phyloP scores from a whole-genome alignment of 1,140 invertebrate species.

The Drosophila guanche region DNA sequence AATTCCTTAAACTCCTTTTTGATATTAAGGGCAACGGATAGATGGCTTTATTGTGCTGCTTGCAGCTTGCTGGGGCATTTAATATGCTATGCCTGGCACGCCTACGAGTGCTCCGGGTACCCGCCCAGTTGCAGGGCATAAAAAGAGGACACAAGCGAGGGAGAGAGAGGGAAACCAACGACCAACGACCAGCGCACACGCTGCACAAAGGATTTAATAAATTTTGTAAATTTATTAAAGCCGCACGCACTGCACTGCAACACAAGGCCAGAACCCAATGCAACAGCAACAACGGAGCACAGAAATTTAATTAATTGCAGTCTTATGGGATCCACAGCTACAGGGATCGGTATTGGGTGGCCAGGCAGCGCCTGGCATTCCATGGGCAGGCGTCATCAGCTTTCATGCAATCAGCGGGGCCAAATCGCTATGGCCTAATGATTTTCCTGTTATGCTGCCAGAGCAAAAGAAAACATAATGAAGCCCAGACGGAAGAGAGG shows the following conservation, averaged over 20 bases:
- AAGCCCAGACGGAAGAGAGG: conserved; percentile 38
- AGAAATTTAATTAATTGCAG: conserved; percentile 81
- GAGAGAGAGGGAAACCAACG: neutral
- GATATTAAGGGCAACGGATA: conserved; percentile 38
- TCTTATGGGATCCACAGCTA: conserved; percentile 36
- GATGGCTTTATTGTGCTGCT: conserved; percentile 40
- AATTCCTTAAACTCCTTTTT: conserved; percentile 30
- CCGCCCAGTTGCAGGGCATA: neutral
- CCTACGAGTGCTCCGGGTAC: neutral
- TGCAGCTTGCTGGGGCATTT: conserved; percentile 25
- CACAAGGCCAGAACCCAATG: conserved; percentile 16
- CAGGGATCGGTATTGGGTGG: neutral
- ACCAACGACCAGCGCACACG: conserved; percentile 29
- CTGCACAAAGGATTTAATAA: conserved; percentile 62
- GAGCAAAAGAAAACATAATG: conserved; percentile 74
- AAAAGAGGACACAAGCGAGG: conserved; percentile 7
- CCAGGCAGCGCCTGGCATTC: conserved; percentile 9
- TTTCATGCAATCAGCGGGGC: conserved; percentile 64
- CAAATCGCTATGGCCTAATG: conserved; percentile 79
- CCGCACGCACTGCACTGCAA: conserved; percentile 52
- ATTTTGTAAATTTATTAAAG: conserved; percentile 79
- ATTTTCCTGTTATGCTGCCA: conserved; percentile 74
- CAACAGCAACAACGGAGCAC: conserved; percentile 25
- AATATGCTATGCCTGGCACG: conserved; percentile 33
- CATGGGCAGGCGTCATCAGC: conserved; percentile 15